Conservation (phyloP, 1,140 invertebrate genomes). For the Rhizoglyphus robini region DNA sequence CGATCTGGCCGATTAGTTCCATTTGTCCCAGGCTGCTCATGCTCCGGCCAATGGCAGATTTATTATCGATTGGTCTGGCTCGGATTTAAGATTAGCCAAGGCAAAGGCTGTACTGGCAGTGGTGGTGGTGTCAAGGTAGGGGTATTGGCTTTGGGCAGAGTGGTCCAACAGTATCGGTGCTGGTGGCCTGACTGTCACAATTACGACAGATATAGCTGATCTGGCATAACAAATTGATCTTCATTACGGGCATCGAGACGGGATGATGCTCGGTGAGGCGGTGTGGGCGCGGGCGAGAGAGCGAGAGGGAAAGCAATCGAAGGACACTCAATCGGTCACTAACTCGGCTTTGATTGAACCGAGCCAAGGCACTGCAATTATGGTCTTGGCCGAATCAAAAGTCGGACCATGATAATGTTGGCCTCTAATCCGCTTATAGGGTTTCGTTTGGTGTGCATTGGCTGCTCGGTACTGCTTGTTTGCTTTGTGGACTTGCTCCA, state of each 20-base stretch:
- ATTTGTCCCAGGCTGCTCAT: neutral
- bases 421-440: slow-evolving; percentile 11
- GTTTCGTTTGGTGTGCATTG: too few species aligned
- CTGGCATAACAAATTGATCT: slow-evolving; percentile 9
- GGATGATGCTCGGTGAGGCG: neutral
- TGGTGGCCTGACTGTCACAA: neutral
- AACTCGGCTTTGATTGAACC: too few species aligned
- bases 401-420: slow-evolving; percentile 1
- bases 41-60: neutral
- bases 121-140: neutral
- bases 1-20: neutral
- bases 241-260: neutral
- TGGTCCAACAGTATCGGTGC: too few species aligned
- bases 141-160: too few species aligned
- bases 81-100: slow-evolving; percentile 5
- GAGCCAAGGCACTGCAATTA: neutral
- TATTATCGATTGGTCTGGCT: neutral
- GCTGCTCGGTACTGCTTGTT: slow-evolving; percentile 1
- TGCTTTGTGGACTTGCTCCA: neutral
- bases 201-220: slow-evolving; percentile 5
- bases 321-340: too few species aligned
- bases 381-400: neutral
- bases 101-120: neutral
- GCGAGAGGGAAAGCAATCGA: too few species aligned
- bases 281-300: neutral